Base-by-base conservation (phyloP, 2,113 vertebrate genomes). In the Boleophthalmus pectinirostris region DNA sequence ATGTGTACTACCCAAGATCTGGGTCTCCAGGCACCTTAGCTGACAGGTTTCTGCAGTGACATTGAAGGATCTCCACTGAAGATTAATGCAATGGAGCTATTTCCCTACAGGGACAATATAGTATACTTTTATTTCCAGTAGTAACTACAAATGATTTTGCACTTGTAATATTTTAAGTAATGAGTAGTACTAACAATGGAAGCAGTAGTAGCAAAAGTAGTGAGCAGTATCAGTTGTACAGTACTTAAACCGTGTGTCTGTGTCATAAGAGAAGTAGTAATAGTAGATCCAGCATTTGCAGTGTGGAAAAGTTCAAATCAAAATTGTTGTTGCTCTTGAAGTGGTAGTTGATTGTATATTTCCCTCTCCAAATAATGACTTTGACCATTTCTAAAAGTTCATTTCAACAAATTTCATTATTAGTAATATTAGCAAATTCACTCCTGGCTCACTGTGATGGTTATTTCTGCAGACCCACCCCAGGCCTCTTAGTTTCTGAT, bases 391-490 rank as follows among this genome's bases (percentile, higher is more conserved):
- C 56, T 58, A 54, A 53, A 54, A 54, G 20, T 29, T 29, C n/a
- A n/a, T 38, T 38, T 38, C 5, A 10, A n/a, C 2, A n/a, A 21
- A 20, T 21, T 54, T 5, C 38, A 43, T 21, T n/a, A 54, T 54
- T 21, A 11, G 21, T 21, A 54, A 2, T n/a, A 54, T 54, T 21
- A 54, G 51, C 18, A 53, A 53, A 20, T 24, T 15, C 21, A 24
- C 54, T 24, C 1, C 53, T 54, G 53, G 2, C 2, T 1, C 53
- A 60, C 12, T 16, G 57, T 29, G 21, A 51, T 18, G 47, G 47
- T 4, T 49, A 18, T 51, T 56, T 56, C 54, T 56, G 11, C 21
- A 56, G 21, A 76, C 88, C 82, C 85, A 74, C 78, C 81, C 74
- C 56, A 70, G 56, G 65, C 75, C 51, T 72, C 33, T 72, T 46